These are phyloP conservation scores for Chloebia gouldiae DNA, from an alignment of 2,113 vertebrate genomes.

Conservation along the genomic window DNA sequence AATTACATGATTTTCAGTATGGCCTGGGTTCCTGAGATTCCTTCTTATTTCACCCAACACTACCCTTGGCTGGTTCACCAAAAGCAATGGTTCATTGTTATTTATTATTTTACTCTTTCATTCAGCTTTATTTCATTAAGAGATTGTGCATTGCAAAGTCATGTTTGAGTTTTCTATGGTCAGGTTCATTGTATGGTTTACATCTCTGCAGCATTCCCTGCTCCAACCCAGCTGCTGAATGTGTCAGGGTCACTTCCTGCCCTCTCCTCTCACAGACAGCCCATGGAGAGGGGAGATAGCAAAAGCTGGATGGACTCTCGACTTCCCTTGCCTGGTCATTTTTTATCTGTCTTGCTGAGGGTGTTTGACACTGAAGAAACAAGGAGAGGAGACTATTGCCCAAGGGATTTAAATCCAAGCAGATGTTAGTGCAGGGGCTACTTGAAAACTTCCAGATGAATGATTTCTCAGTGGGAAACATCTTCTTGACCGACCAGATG, in stretches of 20 bases:
- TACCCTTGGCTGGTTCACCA: neutral
- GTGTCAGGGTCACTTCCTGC: fast-evolving
- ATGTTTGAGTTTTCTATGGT: neutral
- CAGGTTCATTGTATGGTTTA: fast-evolving
- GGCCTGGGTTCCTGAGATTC: neutral
- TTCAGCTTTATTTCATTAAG: neutral
- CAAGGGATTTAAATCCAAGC: neutral
- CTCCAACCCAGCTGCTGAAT: neutral
- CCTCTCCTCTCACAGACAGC: neutral
- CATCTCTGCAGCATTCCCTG: neutral
- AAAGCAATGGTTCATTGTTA: neutral
- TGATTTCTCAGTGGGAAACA: neutral
- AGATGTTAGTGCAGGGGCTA: neutral
- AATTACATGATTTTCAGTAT: neutral
- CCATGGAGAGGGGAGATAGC: neutral
- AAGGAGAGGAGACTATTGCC: neutral
- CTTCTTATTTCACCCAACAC: neutral
- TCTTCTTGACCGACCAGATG: neutral
- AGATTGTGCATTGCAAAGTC: neutral
- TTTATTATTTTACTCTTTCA: neutral
- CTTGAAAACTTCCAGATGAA: neutral
- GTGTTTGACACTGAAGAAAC: neutral
- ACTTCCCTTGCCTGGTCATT: neutral
- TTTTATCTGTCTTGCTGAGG: neutral
- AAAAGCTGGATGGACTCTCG: neutral